Evolutionary conservation across 2,888 invertebrate species (phyloP), one percentile per base, ranked within the genome.

Genomic region (Stenchaetothrips biformis): DNA sequence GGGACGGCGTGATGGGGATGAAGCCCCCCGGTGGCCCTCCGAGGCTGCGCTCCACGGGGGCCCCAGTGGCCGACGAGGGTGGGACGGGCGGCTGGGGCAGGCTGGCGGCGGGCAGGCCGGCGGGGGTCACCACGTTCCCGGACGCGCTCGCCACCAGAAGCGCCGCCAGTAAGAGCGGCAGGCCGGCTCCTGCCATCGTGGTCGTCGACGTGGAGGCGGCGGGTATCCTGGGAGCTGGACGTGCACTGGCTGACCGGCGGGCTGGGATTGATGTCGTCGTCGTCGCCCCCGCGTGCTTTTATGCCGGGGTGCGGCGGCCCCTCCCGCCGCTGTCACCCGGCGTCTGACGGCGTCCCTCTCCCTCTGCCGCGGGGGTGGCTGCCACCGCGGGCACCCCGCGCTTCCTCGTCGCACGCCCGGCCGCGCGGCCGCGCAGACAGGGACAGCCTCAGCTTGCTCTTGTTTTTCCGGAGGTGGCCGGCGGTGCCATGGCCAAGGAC

Each of bases 81-180:
- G 67, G 67, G 21, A 67, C 21, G 21, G 67, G 67, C 67, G 67
- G 67, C 67, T 74, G 67, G 21, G 21, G 67, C 21, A 74, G 67
- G 67, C 67, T 74, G 67, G n/a, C 11, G 25, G 25, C 67, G 67
- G 67, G 67, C 25, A 74, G 25, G 67, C 67, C 25, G 67, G 25
- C 67, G 25, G 67, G 67, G 21, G 67, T 74, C 25, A 74, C 67
- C 21, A 74, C 67, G 67, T 11, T 74, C 21, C 21, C 67, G 25
- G 67, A 25, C 21, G 53, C 53, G 13, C 53, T 18, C 16, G 16
- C 53, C 16, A 11, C 67, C 67, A 74, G 67, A 25, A 53, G 13
- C 53, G 16, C 53, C 53, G 16, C 53, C 53, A 53, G 16, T 25
- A 25, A 21, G 25, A 74, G 25, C 21, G 11, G 21, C 21, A 74